These are phyloP conservation scores for Hemistola chrysoprasaria DNA, from an alignment of 2,888 invertebrate species.

Conservation along the genomic window DNA sequence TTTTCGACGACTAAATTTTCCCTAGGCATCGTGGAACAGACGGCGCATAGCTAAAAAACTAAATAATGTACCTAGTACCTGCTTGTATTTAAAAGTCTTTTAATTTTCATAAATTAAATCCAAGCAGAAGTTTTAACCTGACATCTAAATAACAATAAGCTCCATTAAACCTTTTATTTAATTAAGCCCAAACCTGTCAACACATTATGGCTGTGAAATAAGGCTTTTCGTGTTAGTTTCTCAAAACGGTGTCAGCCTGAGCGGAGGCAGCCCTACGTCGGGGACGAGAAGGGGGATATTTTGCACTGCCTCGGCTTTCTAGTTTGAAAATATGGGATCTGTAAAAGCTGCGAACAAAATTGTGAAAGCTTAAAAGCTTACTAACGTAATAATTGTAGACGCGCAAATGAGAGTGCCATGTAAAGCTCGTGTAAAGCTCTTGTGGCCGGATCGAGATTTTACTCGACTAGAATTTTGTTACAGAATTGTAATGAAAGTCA, in stretches of 20 bases:
- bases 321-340: constrained; percentile 24
- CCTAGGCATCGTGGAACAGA: too few relatives aligned
- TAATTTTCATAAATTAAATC: too few relatives aligned
- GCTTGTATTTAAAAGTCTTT: too few relatives aligned
- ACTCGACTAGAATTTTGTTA: background rate
- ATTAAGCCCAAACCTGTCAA: too few relatives aligned
- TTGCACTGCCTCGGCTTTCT: constrained; percentile 34
- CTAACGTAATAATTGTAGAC: constrained; percentile 17
- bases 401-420: constrained; percentile 9
- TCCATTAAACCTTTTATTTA: too few relatives aligned
- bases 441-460: background rate
- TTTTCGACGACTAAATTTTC: too few relatives aligned
- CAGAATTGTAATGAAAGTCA: too few relatives aligned
- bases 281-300: constrained; percentile 36
- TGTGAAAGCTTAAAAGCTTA: constrained; percentile 19
- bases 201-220: background rate
- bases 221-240: too few relatives aligned
- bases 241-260: constrained; percentile 4
- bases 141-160: too few relatives aligned
- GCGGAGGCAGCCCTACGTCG: constrained; percentile 4
- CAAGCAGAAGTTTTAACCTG: too few relatives aligned
- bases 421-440: constrained; percentile 8
- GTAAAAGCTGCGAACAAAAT: constrained; percentile 19
- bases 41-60: too few relatives aligned
- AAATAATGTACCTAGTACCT: too few relatives aligned